These are phyloP conservation scores for Chloroceryle amazona DNA, from an alignment of 2,797 vertebrate species.

Conservation along the genomic window DNA sequence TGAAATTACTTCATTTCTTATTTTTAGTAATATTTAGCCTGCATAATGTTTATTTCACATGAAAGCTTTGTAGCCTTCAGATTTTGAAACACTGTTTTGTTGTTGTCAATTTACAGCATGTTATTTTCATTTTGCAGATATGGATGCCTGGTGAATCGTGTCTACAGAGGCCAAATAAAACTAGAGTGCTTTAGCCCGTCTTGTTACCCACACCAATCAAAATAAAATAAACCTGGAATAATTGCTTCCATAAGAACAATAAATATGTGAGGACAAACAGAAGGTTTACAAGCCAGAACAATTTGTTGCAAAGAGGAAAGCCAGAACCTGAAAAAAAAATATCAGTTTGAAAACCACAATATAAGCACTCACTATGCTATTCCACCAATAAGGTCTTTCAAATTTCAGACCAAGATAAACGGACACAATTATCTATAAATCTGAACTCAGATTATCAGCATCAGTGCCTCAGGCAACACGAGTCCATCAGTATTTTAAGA, in stretches of 20 bases:
- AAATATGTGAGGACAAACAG: slow-evolving; percentile 14
- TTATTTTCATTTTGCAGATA: slow-evolving; percentile 58
- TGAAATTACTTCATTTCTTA: background rate
- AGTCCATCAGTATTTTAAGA: slow-evolving; percentile 57
- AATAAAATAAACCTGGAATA: slow-evolving; percentile 52
- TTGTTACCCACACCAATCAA: slow-evolving; percentile 44
- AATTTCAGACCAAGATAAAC: slow-evolving; percentile 69
- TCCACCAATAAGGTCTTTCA: slow-evolving; percentile 29
- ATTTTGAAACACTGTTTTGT: background rate
- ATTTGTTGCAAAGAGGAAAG: slow-evolving; percentile 32
- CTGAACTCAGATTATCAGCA: slow-evolving; percentile 51
- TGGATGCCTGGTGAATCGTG: background rate
- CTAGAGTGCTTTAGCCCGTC: slow-evolving; percentile 1
- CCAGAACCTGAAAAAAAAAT: slow-evolving; percentile 41
- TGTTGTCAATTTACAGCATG: background rate
- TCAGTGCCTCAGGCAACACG: slow-evolving; percentile 17
- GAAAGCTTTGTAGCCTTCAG: background rate
- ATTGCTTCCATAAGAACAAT: slow-evolving; percentile 37
- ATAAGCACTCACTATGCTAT: slow-evolving; percentile 8
- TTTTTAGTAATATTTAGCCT: background rate
- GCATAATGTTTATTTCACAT: background rate
- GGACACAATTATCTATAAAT: slow-evolving; percentile 69
- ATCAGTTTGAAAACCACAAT: slow-evolving; percentile 44
- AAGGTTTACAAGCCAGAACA: slow-evolving; percentile 38
- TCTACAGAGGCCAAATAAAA: slow-evolving; percentile 50